Evolutionary conservation across 2,888 invertebrate genomes (phyloP).

Genomic region (Caradrina kadenii): DNA sequence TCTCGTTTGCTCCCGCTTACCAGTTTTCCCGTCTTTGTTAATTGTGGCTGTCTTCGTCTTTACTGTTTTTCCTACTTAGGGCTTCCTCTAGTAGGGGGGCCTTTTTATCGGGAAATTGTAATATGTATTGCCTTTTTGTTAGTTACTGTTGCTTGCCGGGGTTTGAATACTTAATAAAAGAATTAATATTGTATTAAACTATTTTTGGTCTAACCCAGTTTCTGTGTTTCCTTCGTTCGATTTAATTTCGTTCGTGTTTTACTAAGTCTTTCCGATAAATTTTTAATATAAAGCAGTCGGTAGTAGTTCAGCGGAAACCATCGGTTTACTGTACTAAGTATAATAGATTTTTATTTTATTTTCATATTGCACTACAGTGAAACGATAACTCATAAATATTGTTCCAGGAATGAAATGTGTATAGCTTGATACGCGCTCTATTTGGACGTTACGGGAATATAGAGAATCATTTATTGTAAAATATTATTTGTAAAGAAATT

Average conservation of each 20-base stretch:
- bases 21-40: conserved; percentile 69
- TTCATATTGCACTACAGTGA: no score
- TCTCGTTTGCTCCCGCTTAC: conserved; percentile 68
- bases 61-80: conserved; percentile 63
- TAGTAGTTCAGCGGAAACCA: neutral
- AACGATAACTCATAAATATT: no score
- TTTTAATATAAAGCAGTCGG: neutral
- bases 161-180: conserved; percentile 24
- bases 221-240: neutral
- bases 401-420: no score
- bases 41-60: conserved; percentile 71
- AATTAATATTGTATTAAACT: neutral
- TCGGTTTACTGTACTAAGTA: neutral
- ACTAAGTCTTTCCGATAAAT: neutral
- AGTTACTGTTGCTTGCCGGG: neutral
- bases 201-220: neutral
- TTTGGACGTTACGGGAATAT: no score
- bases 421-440: no score
- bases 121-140: conserved; percentile 22
- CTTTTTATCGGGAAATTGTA: conserved; percentile 38
- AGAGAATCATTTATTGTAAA: neutral
- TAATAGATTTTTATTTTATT: neutral
- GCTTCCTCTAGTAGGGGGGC: conserved; percentile 13
- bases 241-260: neutral
- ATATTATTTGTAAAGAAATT: no score